Conservation (phyloP, 2,888 invertebrate species). For the Cyrtodaria siliqua region DNA sequence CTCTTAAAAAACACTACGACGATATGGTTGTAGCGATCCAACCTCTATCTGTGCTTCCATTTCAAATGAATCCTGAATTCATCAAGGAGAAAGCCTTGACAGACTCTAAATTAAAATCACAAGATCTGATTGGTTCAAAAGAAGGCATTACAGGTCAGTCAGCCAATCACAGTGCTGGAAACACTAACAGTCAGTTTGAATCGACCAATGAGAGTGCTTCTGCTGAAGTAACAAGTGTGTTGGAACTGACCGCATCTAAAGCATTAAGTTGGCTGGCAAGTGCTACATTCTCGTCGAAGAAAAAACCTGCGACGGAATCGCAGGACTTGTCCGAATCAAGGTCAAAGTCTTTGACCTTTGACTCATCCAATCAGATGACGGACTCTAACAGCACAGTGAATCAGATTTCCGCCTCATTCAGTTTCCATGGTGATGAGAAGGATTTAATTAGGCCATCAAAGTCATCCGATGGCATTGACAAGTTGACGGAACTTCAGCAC, state of each 20-base stretch:
- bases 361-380: constrained; percentile 37
- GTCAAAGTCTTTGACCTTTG: constrained; percentile 43
- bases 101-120: constrained; percentile 55
- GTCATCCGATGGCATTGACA: constrained; percentile 16
- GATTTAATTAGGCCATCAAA: constrained; percentile 9
- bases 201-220: constrained; percentile 36
- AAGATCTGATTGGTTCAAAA: constrained; percentile 54
- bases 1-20: constrained; percentile 89
- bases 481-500: constrained; percentile 22
- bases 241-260: constrained; percentile 60
- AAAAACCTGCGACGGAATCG: constrained; percentile 20
- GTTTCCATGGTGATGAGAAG: constrained; percentile 23
- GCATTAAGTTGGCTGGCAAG: constrained; percentile 60
- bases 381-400: constrained; percentile 44
- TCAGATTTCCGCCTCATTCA: constrained; percentile 41
- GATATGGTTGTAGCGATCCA: constrained; percentile 92
- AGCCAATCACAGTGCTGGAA: constrained; percentile 51
- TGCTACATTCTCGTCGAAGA: constrained; percentile 44
- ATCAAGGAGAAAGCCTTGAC: constrained; percentile 63
- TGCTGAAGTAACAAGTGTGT: constrained; percentile 43
- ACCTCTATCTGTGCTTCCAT: constrained; percentile 92
- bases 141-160: constrained; percentile 23
- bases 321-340: constrained; percentile 16
- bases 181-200: constrained; percentile 17
- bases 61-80: constrained; percentile 89